phyloP scores from a whole-genome alignment of 2,888 invertebrate species.

The Rotaria sp. region DNA sequence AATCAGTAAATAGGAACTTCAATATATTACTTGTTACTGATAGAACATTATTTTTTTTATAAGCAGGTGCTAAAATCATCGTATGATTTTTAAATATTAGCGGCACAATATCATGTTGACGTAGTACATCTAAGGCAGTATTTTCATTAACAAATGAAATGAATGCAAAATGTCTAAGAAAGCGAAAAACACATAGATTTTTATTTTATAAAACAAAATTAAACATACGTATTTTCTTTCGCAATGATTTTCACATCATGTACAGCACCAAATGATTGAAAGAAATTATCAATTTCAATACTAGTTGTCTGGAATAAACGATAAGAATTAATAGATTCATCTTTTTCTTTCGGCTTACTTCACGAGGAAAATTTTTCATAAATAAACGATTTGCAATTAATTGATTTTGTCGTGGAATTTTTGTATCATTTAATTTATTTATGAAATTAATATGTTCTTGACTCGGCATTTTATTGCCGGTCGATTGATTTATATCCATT shows the following conservation, averaged over 20 bases:
- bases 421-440: background rate
- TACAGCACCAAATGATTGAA: conserved; percentile 13
- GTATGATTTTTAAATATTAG: background rate
- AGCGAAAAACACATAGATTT: background rate
- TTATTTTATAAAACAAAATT: no score
- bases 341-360: background rate
- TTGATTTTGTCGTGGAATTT: conserved; percentile 12
- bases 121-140: background rate
- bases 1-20: no score
- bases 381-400: background rate
- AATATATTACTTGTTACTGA: background rate
- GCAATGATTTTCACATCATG: conserved; percentile 18
- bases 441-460: background rate
- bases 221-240: background rate
- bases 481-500: conserved; percentile 12
- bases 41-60: background rate
- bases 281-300: background rate
- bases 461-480: conserved; percentile 7
- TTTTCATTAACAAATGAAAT: conserved; percentile 7
- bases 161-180: background rate
- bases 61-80: background rate
- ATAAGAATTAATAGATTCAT: no score
- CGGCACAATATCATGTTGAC: background rate
- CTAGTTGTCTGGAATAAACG: background rate
- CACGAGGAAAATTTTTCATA: conserved; percentile 25